Percentiles rank a stretch among this genome's conserved stretches.
phyloP scores from a whole-genome alignment of 2,888 invertebrate species.

The Athalia cordata region DNA sequence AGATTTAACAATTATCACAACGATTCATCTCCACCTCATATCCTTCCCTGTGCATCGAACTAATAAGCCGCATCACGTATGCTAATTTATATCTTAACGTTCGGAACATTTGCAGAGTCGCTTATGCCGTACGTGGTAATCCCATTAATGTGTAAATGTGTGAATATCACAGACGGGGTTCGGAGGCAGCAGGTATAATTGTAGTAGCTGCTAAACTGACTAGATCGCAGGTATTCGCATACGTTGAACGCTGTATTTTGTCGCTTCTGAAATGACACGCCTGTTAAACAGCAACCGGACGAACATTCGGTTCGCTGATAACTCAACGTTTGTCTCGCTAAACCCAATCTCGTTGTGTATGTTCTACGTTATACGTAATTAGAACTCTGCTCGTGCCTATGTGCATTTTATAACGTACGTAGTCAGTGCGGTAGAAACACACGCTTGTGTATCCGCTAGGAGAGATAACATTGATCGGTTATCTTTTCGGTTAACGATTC shows the following conservation, averaged over 20 bases:
- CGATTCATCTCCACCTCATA: too few species aligned
- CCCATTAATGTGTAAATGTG: too few species aligned
- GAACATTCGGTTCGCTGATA: neutral
- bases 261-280: neutral
- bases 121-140: too few species aligned
- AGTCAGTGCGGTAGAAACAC: neutral
- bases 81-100: too few species aligned
- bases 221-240: neutral
- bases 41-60: too few species aligned
- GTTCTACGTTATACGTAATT: neutral
- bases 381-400: neutral
- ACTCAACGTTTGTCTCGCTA: neutral
- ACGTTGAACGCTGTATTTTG: neutral
- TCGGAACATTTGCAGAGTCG: too few species aligned
- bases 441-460: neutral
- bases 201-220: too few species aligned
- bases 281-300: constrained; percentile 23
- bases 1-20: too few species aligned
- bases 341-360: neutral
- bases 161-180: too few species aligned
- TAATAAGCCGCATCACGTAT: too few species aligned
- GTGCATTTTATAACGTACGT: too few species aligned
- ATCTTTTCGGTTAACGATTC: constrained; percentile 57
- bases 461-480: constrained; percentile 57
- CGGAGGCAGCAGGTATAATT: too few species aligned